Percentiles rank a stretch among this genome's conserved stretches.
Evolutionary conservation across 2,888 invertebrate genomes (phyloP).

Genomic region (Pantelozetes paolii): DNA sequence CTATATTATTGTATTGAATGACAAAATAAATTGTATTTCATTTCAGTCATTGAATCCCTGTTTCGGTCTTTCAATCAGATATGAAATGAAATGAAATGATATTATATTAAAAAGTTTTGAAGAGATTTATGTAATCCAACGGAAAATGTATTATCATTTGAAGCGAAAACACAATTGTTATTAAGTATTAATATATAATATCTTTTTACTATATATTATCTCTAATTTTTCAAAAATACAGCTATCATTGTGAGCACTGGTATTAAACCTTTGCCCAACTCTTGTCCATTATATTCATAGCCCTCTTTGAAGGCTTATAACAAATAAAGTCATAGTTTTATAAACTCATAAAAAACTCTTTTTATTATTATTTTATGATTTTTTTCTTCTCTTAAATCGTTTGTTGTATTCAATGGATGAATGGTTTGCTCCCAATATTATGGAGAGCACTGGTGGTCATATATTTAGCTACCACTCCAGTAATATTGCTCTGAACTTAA

Average conservation of each 20-base stretch:
- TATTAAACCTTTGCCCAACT: not conserved
- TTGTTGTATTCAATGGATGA: conserved; percentile 16
- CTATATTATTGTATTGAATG: not conserved
- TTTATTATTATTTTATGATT: not conserved
- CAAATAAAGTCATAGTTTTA: conserved; percentile 20
- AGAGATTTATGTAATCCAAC: conserved; percentile 5
- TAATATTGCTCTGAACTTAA: not conserved
- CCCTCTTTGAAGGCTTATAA: not conserved
- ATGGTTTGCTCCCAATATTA: conserved; percentile 18
- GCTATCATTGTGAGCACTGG: not conserved
- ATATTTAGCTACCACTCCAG: conserved; percentile 3
- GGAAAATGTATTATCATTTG: conserved; percentile 3
- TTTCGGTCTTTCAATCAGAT: not conserved
- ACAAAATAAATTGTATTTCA: not conserved
- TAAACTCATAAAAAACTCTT: not conserved
- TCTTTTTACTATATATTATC: not conserved
- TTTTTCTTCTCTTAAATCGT: not conserved
- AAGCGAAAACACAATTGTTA: conserved; percentile 14
- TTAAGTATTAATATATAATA: not conserved
- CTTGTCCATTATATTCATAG: not conserved
- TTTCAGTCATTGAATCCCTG: not conserved
- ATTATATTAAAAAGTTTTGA: not conserved
- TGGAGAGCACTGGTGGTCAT: not conserved
- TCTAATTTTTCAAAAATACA: not conserved
- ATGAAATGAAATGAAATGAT: not conserved